Conservation (phyloP, 2,797 vertebrate genomes). For the Vipera latastei region DNA sequence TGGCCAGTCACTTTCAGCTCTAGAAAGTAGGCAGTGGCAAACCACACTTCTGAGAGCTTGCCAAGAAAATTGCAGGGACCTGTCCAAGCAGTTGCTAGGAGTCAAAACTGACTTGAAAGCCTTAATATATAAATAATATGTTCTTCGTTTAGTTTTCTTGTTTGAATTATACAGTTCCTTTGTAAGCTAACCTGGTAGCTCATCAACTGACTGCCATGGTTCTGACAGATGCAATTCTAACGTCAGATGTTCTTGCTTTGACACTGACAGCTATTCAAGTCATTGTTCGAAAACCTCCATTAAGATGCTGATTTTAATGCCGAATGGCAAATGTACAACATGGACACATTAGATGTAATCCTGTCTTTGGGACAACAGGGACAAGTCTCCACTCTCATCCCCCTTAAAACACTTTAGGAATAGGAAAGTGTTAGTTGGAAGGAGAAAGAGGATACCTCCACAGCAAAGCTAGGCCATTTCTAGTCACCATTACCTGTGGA, state of each 20-base stretch:
- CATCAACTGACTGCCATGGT: background rate
- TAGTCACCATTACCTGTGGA: background rate
- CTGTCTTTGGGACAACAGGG: background rate
- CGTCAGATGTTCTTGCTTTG: too few relatives aligned
- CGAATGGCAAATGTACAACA: background rate
- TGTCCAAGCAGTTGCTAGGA: background rate
- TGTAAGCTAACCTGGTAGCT: background rate
- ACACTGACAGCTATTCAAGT: background rate
- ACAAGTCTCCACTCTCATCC: background rate
- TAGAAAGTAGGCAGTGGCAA: background rate
- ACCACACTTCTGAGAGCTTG: background rate
- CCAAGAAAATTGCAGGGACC: background rate
- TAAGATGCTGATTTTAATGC: background rate
- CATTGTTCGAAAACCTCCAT: background rate
- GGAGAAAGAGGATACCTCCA: background rate
- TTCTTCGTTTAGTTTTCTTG: background rate
- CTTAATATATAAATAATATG: background rate
- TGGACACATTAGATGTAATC: background rate
- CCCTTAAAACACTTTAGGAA: background rate
- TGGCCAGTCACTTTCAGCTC: background rate
- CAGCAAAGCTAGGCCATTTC: background rate
- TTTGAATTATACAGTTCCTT: background rate
- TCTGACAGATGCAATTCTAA: too few relatives aligned
- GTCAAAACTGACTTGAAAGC: background rate
- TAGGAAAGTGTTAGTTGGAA: background rate